Conservation (phyloP, 2,888 invertebrate species). For the Diaphora mendica region DNA sequence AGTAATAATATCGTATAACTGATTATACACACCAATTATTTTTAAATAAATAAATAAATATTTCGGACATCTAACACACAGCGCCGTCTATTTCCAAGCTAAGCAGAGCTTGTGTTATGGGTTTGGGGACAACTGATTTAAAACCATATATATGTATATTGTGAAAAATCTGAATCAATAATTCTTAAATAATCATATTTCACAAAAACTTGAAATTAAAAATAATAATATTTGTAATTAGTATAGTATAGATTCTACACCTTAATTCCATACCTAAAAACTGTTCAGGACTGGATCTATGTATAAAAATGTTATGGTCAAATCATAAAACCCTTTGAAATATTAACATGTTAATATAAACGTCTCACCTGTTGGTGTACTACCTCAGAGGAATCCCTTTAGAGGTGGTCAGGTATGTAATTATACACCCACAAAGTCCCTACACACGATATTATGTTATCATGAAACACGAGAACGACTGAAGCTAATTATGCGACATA, state of each 20-base stretch:
- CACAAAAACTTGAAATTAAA: not conserved
- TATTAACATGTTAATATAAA: slow-evolving; percentile 17
- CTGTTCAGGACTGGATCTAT: not conserved
- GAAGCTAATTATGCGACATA: slow-evolving; percentile 5
- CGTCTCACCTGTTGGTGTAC: slow-evolving; percentile 11
- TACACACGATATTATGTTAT: slow-evolving; percentile 18
- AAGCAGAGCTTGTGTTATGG: too few relatives aligned
- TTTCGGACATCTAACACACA: too few relatives aligned
- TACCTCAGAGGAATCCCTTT: slow-evolving; percentile 19
- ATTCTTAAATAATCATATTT: not conserved
- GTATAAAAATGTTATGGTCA: slow-evolving; percentile 11
- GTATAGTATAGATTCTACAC: not conserved
- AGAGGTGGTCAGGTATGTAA: slow-evolving; percentile 12
- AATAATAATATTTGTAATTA: not conserved
- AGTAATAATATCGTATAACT: not conserved
- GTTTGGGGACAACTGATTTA: too few relatives aligned
- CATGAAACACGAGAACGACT: slow-evolving; percentile 5
- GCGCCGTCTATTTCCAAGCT: too few relatives aligned
- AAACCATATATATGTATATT: too few relatives aligned
- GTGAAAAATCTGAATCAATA: not conserved
- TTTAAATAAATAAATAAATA: too few relatives aligned
- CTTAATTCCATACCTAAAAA: not conserved
- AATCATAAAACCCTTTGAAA: not conserved
- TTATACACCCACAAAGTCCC: slow-evolving; percentile 16
- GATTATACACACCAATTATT: not conserved